These are phyloP conservation scores for Mimas tiliae DNA, from an alignment of 2,888 invertebrate genomes.

Conservation along the genomic window DNA sequence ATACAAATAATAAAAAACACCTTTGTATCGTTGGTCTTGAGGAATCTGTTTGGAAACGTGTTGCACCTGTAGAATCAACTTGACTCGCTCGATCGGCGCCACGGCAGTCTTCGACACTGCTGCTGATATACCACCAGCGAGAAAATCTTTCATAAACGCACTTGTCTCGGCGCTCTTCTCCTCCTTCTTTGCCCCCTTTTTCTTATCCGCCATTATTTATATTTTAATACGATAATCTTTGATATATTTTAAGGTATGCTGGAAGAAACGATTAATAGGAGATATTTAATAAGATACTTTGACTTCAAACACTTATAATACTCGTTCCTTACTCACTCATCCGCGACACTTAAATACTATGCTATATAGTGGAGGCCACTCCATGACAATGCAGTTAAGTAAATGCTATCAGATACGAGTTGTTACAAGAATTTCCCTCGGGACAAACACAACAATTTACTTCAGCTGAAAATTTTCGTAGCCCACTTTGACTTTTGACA, in stretches of 20 bases:
- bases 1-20: constrained; percentile 39
- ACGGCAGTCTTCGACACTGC: constrained; percentile 97
- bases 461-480: background rate
- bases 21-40: constrained; percentile 95
- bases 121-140: constrained; percentile 96
- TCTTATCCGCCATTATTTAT: constrained; percentile 27
- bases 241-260: constrained; percentile 8
- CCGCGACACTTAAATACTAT: background rate
- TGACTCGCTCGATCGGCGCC: constrained; percentile 98
- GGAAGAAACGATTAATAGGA: background rate
- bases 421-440: constrained; percentile 10
- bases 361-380: background rate
- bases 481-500: constrained; percentile 19
- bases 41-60: constrained; percentile 96
- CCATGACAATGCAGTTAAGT: constrained; percentile 1
- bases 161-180: constrained; percentile 57
- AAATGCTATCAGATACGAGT: background rate
- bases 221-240: background rate
- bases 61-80: constrained; percentile 96
- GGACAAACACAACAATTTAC: constrained; percentile 11
- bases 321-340: background rate
- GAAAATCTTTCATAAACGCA: constrained; percentile 94
- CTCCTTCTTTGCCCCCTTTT: constrained; percentile 20
- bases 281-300: no score
- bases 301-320: background rate